phyloP scores from a whole-genome alignment of 2,113 vertebrate species.

The Corythornis madagascariensis region DNA sequence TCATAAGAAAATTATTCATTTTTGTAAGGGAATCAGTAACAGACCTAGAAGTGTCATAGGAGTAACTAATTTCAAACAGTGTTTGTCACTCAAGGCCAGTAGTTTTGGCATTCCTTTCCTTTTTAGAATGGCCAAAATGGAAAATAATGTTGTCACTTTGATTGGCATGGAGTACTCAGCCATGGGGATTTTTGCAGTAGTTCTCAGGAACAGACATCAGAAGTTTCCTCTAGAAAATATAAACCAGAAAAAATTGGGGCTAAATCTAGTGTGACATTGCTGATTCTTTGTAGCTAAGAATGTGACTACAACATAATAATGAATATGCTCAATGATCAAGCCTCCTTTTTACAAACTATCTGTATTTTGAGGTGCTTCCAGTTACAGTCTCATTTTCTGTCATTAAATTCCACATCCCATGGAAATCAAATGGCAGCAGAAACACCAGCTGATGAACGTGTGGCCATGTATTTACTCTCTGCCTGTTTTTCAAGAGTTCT shows the following conservation, averaged over 20 bases:
- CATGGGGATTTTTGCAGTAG: neutral
- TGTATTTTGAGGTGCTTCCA: neutral
- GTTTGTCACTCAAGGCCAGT: neutral
- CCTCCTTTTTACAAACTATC: neutral
- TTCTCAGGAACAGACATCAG: neutral
- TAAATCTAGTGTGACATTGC: neutral
- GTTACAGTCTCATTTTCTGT: neutral
- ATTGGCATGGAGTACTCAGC: neutral
- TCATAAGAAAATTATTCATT: constrained; percentile 19
- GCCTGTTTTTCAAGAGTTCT: neutral
- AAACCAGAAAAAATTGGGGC: neutral
- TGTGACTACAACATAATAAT: neutral
- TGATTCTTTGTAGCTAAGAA: neutral
- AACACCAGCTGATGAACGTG: neutral
- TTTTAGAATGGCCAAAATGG: neutral
- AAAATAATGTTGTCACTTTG: neutral
- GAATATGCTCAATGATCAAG: neutral
- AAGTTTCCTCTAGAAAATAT: neutral
- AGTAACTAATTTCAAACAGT: neutral
- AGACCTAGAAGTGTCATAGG: neutral
- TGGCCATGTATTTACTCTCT: neutral
- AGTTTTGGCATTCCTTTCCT: neutral
- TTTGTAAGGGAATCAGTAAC: neutral
- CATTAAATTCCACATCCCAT: neutral
- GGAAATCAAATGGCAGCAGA: neutral